A percentile compares a stretch with the other conserved stretches of the same genome.
Conservation (phyloP, 2,888 invertebrate species). For the Perdita meconis region DNA sequence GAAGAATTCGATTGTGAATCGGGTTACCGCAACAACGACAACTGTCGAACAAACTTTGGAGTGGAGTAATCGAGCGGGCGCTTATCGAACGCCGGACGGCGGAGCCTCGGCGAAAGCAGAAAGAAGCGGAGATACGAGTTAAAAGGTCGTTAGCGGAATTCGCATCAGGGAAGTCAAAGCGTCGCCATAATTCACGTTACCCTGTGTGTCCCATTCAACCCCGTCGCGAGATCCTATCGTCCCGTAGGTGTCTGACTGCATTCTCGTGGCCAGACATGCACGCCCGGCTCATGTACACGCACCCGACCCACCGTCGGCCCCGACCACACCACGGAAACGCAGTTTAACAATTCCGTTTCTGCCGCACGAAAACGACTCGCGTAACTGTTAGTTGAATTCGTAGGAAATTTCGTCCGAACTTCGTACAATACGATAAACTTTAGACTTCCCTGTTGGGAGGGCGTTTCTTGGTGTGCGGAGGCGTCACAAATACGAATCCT, state of each 20-base stretch:
- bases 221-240: constrained; percentile 69
- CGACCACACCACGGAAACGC: constrained; percentile 47
- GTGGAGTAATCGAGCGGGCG: constrained; percentile 9
- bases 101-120: constrained; percentile 8
- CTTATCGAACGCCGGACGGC: not conserved
- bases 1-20: not conserved
- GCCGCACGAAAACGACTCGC: constrained; percentile 62
- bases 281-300: not conserved
- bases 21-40: not conserved
- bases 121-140: constrained; percentile 46
- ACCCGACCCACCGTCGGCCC: constrained; percentile 14
- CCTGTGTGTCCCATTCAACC: constrained; percentile 67
- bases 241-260: constrained; percentile 63
- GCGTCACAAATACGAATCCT: not conserved
- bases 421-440: constrained; percentile 33
- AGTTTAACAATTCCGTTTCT: constrained; percentile 66
- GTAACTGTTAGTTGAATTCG: constrained; percentile 38
- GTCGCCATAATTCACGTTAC: constrained; percentile 64
- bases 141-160: constrained; percentile 67
- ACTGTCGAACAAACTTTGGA: constrained; percentile 28
- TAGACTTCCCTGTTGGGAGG: not conserved
- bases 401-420: constrained; percentile 32
- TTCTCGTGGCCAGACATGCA: constrained; percentile 52
- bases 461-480: not conserved
- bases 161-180: constrained; percentile 62